Percentiles rank a stretch among this genome's conserved stretches.
Conservation (phyloP, 2,888 invertebrate species). For the Mythimna pallens region DNA sequence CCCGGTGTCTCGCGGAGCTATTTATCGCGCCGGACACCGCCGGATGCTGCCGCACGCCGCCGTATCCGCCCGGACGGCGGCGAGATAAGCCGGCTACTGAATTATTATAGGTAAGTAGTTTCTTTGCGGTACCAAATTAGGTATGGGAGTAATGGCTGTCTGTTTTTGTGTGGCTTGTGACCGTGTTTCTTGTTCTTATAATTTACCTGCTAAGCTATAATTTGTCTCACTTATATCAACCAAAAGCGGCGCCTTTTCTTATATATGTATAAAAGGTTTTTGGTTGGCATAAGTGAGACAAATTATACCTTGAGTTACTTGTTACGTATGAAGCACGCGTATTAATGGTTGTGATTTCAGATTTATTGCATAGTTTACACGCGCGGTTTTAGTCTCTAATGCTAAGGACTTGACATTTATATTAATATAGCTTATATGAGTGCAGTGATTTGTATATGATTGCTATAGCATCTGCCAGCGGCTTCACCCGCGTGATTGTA, state of each 20-base stretch:
- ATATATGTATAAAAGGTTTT: neutral
- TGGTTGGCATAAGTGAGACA: slow-evolving; percentile 8
- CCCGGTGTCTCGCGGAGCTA: slow-evolving; percentile 36
- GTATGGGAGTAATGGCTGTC: slow-evolving; percentile 1
- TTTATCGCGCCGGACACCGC: slow-evolving; percentile 44
- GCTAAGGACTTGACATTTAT: no score
- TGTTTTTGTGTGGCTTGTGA: slow-evolving; percentile 16
- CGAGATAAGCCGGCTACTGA: slow-evolving; percentile 54
- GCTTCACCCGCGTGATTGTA: no score
- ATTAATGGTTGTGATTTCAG: neutral
- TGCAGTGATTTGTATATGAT: no score
- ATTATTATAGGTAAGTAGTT: slow-evolving; percentile 54
- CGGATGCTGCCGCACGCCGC: slow-evolving; percentile 20
- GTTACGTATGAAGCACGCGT: no score
- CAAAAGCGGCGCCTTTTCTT: neutral
- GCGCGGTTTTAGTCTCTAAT: neutral
- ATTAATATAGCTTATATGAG: no score
- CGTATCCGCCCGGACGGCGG: slow-evolving; percentile 34
- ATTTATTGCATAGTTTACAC: neutral
- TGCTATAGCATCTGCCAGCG: no score
- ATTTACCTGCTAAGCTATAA: slow-evolving; percentile 4
- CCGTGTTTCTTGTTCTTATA: neutral
- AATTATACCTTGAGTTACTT: neutral
- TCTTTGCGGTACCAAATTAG: slow-evolving; percentile 46
- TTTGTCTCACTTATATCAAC: slow-evolving; percentile 15